Conservation (phyloP, 2,888 invertebrate genomes). For the Deilephila elpenor region DNA sequence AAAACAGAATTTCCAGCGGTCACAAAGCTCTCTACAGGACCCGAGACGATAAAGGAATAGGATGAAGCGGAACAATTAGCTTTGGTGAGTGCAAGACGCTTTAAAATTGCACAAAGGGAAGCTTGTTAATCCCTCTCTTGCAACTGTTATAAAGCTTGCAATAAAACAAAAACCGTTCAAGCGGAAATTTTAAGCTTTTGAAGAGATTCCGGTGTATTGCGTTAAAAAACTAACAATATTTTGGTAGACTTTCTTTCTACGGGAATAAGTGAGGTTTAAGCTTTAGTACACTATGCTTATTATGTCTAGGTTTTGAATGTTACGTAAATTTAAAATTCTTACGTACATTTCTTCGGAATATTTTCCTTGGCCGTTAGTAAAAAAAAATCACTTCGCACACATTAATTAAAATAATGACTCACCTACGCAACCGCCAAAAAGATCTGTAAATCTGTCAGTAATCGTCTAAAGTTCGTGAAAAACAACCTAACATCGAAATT, state of each 20-base stretch:
- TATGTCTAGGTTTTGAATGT: too few relatives aligned
- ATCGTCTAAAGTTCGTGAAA: background rate
- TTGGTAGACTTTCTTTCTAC: background rate
- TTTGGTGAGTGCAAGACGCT: background rate
- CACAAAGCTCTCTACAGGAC: background rate
- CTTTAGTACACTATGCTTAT: too few relatives aligned
- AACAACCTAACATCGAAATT: background rate
- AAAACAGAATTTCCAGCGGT: background rate
- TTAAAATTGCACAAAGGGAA: constrained; percentile 12
- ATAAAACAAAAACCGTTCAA: background rate
- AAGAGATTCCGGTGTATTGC: background rate
- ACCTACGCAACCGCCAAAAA: too few relatives aligned
- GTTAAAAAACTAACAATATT: background rate
- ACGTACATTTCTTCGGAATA: too few relatives aligned
- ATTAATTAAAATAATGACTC: too few relatives aligned
- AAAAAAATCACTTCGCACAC: too few relatives aligned
- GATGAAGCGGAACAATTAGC: constrained; percentile 16
- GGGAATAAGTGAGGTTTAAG: too few relatives aligned
- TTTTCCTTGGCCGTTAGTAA: too few relatives aligned
- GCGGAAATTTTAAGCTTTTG: background rate
- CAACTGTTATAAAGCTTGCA: background rate
- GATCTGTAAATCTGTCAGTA: too few relatives aligned
- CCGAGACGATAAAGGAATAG: constrained; percentile 22
- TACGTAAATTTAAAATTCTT: too few relatives aligned
- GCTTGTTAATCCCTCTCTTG: constrained; percentile 9